Evolutionary conservation across 2,113 vertebrate species (phyloP), one percentile per base, ranked within the genome.

Genomic region (Ancistrus triradiatus): DNA sequence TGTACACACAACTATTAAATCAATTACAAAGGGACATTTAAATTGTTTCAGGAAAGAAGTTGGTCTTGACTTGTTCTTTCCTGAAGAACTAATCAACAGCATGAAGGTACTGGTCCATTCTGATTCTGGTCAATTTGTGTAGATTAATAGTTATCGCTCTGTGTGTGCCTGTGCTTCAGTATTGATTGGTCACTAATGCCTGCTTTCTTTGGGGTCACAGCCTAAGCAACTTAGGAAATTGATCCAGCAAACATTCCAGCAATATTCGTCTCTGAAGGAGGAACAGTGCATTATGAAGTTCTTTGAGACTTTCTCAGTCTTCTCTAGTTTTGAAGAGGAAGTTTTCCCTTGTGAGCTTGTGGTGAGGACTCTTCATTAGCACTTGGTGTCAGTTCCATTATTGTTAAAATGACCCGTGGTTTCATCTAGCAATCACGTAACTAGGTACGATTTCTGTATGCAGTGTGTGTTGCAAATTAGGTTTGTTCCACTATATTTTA

Each of bases 11-110:
- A 13, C 9, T 11, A 10, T 40, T 1, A 40, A 14, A 13, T 14
- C 13, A 40, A 40, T 14, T 10, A 40, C 37, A 40, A 40, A 11
- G 3, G 37, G 9, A 33, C 14, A 27, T 24, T 48, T 17, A 53
- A 7, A 4, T 68, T 2, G 40, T 51, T 1, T 58, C 51, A 98
- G 95, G 84, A 97, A 91, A 73, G 95, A 98, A 22, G 90, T 98
- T 21, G 95, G 95, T 0, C 85, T 98, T 66, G 88, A 95, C 49
- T 70, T 95, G 55, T 98, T 98, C 80, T 97, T 98, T 63, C 93
- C 93, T 28, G 87, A 77, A 52, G 92, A 95, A 75, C 87, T 97
- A 77, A 91, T 93, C 17, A 81, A 88, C 63, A 93, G 86, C 71
- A 87, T 95, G 79, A 98, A 95, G 92, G 95, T 96, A 73, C 13